These are phyloP conservation scores for Caenorhabditis sp. DNA, from an alignment of 2,888 invertebrate genomes.

Conservation along the genomic window DNA sequence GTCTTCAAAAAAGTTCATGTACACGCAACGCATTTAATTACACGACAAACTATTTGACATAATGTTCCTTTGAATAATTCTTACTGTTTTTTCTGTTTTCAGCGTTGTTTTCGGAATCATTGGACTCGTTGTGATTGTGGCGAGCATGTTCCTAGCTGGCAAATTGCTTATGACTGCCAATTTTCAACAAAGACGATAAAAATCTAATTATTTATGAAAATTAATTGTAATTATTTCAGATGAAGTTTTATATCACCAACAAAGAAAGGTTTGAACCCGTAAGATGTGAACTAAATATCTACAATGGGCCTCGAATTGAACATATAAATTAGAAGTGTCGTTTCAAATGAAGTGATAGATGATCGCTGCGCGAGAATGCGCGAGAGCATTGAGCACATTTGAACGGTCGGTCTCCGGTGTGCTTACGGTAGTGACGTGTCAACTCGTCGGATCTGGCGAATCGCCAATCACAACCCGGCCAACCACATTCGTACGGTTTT, in stretches of 20 bases:
- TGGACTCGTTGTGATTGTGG: slow-evolving; percentile 24
- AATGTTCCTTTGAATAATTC: neutral
- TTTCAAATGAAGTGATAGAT: slow-evolving; percentile 72
- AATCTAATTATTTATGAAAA: neutral
- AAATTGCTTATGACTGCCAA: slow-evolving; percentile 28
- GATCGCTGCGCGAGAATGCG: slow-evolving; percentile 78
- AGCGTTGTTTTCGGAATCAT: slow-evolving; percentile 46
- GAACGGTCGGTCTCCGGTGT: slow-evolving; percentile 78
- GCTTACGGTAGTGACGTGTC: slow-evolving; percentile 72
- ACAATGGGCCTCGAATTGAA: neutral
- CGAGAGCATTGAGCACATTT: slow-evolving; percentile 78
- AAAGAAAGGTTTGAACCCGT: neutral
- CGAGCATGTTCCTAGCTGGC: slow-evolving; percentile 36
- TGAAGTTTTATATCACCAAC: slow-evolving; percentile 4
- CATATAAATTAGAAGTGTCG: slow-evolving; percentile 38
- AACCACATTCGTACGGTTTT: slow-evolving; percentile 69
- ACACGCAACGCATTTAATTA: neutral
- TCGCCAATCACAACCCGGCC: slow-evolving; percentile 68
- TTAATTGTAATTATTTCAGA: no score
- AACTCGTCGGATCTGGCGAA: slow-evolving; percentile 66
- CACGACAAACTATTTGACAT: neutral
- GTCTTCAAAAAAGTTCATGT: neutral
- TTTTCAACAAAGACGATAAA: slow-evolving; percentile 2
- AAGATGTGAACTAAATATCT: no score
- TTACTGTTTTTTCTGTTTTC: slow-evolving; percentile 2